phyloP scores from a whole-genome alignment of 2,797 vertebrate species.

The Smutsia temminckii region DNA sequence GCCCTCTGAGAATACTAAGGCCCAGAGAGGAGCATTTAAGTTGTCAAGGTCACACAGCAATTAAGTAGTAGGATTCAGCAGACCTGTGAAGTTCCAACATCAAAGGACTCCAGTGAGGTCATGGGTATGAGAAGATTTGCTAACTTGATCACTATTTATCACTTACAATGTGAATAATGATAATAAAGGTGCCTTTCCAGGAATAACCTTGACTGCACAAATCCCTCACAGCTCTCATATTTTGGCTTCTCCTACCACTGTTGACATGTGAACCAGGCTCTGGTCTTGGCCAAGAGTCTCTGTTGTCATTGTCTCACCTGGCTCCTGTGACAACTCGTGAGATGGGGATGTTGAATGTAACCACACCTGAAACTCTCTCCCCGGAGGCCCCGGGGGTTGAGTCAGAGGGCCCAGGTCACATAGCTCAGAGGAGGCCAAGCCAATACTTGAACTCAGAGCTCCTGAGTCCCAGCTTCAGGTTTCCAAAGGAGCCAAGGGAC shows the following conservation, averaged over 20 bases:
- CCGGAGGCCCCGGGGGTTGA: not conserved
- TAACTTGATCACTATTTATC: not conserved
- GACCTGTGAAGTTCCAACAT: not conserved
- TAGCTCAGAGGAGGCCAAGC: not conserved
- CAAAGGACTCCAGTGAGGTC: constrained; percentile 15
- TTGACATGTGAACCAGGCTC: not conserved
- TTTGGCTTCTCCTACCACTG: not conserved
- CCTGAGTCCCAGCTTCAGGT: not conserved
- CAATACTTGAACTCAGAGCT: not conserved
- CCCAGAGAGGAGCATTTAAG: not conserved
- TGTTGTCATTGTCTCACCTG: not conserved
- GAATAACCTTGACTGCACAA: not conserved
- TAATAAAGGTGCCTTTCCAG: not conserved
- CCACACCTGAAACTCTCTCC: not conserved
- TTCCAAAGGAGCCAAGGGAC: not conserved
- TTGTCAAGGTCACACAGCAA: not conserved
- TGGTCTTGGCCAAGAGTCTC: not conserved
- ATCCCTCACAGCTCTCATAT: not conserved
- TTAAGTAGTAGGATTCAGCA: not conserved
- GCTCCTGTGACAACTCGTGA: not conserved
- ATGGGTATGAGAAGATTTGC: not conserved
- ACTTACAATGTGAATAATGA: not conserved
- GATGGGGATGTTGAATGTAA: not conserved
- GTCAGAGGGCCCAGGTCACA: not conserved
- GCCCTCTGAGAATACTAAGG: not conserved